These are phyloP conservation scores for Torymus texanus DNA, from an alignment of 2,888 invertebrate genomes.

Conservation along the genomic window DNA sequence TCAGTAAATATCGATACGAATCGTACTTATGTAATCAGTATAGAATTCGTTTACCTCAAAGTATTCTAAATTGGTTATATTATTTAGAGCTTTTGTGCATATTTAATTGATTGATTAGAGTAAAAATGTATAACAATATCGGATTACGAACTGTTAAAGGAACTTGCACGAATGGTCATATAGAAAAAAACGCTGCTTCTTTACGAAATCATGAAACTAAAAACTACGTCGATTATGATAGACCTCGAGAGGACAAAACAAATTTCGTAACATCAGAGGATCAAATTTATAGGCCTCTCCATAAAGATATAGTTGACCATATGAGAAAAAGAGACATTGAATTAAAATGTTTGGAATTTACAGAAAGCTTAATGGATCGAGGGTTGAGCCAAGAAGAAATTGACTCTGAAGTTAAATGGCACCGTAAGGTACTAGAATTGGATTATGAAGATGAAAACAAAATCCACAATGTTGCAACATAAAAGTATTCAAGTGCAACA, in stretches of 20 bases:
- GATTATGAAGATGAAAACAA: slow-evolving; percentile 74
- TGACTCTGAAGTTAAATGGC: slow-evolving; percentile 89
- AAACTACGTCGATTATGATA: slow-evolving; percentile 90
- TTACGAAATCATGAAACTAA: slow-evolving; percentile 93
- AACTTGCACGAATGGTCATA: slow-evolving; percentile 99
- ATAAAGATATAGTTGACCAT: slow-evolving; percentile 96
- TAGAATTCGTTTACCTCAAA: too few relatives aligned
- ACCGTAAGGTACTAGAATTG: slow-evolving; percentile 89
- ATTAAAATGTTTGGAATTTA: slow-evolving; percentile 96
- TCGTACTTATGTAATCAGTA: too few relatives aligned
- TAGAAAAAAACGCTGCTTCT: slow-evolving; percentile 96
- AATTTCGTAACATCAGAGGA: slow-evolving; percentile 74
- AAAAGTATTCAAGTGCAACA: too few relatives aligned
- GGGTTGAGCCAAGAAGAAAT: slow-evolving; percentile 94
- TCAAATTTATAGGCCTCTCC: slow-evolving; percentile 90
- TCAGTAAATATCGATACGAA: too few relatives aligned
- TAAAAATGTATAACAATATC: slow-evolving; percentile 98
- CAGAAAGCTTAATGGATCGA: slow-evolving; percentile 95
- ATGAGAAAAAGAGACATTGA: slow-evolving; percentile 97
- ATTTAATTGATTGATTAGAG: slow-evolving; percentile 22
- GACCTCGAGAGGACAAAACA: slow-evolving; percentile 75
- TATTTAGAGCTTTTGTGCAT: too few relatives aligned
- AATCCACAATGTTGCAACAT: too few relatives aligned
- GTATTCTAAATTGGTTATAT: too few relatives aligned
- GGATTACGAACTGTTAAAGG: slow-evolving; percentile 97